A percentile compares a stretch with the other conserved stretches of the same genome.
Evolutionary conservation across 2,113 vertebrate genomes (phyloP).

Genomic region (Sardina pilchardus): DNA sequence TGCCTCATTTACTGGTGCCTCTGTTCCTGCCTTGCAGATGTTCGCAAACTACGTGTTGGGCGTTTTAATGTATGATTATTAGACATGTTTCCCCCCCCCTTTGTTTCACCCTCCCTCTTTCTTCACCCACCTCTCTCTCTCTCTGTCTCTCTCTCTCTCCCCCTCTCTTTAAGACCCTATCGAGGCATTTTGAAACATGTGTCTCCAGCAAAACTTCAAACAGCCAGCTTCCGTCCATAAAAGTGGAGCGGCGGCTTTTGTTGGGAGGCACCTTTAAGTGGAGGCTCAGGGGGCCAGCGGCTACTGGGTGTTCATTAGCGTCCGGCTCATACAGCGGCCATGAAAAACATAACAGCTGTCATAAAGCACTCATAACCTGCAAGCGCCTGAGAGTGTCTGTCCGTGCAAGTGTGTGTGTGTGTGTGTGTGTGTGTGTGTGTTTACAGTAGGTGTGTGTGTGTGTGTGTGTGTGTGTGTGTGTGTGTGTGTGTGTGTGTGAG

Average conservation of each 20-base stretch:
- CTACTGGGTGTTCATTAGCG: conserved; percentile 50
- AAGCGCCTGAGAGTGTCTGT: neutral
- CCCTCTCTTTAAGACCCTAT: conserved; percentile 23
- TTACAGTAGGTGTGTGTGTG: too few species aligned
- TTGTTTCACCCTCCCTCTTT: neutral
- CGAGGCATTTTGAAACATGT: conserved; percentile 41
- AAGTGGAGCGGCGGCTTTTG: conserved; percentile 42
- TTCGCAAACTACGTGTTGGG: conserved; percentile 42
- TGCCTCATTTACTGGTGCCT: conserved; percentile 47
- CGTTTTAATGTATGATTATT: conserved; percentile 51
- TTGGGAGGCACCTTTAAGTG: conserved; percentile 45
- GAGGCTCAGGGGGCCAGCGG: conserved; percentile 29
- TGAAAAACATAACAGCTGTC: conserved; percentile 43
- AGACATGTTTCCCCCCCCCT: conserved; percentile 36
- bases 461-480: too few species aligned
- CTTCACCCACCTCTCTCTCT: neutral
- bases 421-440: neutral
- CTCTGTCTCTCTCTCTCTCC: neutral
- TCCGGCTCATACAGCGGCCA: conserved; percentile 32
- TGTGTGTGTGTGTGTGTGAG: neutral
- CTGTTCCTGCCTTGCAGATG: conserved; percentile 52
- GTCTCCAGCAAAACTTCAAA: conserved; percentile 53
- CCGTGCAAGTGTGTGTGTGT: neutral
- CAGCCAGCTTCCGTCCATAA: conserved; percentile 57
- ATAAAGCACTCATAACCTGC: conserved; percentile 27